phyloP scores from a whole-genome alignment of 2,797 vertebrate species.

The Fistularia commersonii region DNA sequence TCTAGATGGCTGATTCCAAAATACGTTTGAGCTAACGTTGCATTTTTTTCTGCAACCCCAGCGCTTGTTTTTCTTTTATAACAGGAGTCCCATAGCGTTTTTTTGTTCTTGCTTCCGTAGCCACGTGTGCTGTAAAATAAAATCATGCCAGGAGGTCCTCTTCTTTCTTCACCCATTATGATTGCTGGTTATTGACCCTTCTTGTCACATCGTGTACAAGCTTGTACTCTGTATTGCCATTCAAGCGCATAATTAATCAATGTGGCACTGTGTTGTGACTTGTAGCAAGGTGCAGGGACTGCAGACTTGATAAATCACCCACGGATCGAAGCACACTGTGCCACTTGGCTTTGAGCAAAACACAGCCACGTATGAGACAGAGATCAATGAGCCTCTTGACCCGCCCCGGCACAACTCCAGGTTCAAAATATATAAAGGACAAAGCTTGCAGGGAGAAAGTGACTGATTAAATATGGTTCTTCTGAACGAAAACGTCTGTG shows the following conservation, averaged over 20 bases:
- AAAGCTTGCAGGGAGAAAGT: too few relatives aligned
- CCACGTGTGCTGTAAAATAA: too few relatives aligned
- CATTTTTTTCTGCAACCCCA: too few relatives aligned
- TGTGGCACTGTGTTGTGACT: conserved; percentile 60
- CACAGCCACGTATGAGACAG: conserved; percentile 67
- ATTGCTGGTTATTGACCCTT: conserved; percentile 61
- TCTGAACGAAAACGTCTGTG: too few relatives aligned
- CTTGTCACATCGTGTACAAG: conserved; percentile 53
- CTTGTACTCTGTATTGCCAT: conserved; percentile 56
- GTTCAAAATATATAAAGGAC: conserved; percentile 34
- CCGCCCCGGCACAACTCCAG: conserved; percentile 65
- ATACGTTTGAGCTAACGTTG: too few relatives aligned
- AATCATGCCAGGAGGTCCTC: too few relatives aligned
- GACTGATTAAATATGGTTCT: too few relatives aligned
- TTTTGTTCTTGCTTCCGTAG: too few relatives aligned
- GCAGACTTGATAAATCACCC: conserved; percentile 80
- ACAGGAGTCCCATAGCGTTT: too few relatives aligned
- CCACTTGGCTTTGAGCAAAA: conserved; percentile 80
- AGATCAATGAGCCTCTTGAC: conserved; percentile 82
- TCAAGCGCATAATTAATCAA: conserved; percentile 72
- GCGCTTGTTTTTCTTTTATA: too few relatives aligned
- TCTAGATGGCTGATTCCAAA: too few relatives aligned
- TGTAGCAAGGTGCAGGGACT: conserved; percentile 56
- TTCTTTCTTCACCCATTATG: conserved; percentile 17
- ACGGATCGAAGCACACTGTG: conserved; percentile 62